A percentile compares a stretch with the other conserved stretches of the same genome.
These are phyloP conservation scores for Oscheius sp. DNA, from an alignment of 1,140 invertebrate species.

Conservation along the genomic window DNA sequence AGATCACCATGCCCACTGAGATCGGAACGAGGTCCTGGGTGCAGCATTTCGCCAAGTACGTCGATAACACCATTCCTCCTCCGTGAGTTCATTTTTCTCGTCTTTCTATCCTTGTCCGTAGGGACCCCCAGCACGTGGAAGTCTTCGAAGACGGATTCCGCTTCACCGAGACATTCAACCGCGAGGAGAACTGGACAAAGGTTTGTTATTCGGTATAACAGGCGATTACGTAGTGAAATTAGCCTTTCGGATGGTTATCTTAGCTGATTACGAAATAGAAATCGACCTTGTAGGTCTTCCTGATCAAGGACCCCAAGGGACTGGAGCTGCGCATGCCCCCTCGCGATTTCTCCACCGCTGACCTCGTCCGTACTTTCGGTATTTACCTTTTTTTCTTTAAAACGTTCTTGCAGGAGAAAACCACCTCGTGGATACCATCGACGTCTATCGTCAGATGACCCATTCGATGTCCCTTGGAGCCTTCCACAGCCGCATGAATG, in stretches of 20 bases:
- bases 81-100: constrained; percentile 31
- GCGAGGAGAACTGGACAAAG: constrained; percentile 9
- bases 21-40: constrained; percentile 33
- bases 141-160: constrained; percentile 23
- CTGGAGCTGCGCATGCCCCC: constrained; percentile 31
- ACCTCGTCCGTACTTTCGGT: constrained; percentile 29
- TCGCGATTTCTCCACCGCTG: constrained; percentile 10
- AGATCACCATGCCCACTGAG: constrained; percentile 6
- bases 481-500: neutral
- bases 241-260: too few relatives aligned
- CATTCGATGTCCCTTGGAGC: constrained; percentile 33
- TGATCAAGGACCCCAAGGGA: constrained; percentile 23
- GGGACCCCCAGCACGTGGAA: constrained; percentile 1
- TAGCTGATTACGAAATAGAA: too few relatives aligned
- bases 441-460: constrained; percentile 39
- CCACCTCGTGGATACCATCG: constrained; percentile 41
- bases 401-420: constrained; percentile 30
- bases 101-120: constrained; percentile 2
- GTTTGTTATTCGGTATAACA: neutral
- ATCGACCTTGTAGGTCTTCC: constrained; percentile 23
- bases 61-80: constrained; percentile 8
- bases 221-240: neutral
- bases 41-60: neutral
- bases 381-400: neutral
- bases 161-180: constrained; percentile 8